Evolutionary conservation across 1,140 invertebrate genomes (phyloP).

Genomic region (Calosoma granatense): DNA sequence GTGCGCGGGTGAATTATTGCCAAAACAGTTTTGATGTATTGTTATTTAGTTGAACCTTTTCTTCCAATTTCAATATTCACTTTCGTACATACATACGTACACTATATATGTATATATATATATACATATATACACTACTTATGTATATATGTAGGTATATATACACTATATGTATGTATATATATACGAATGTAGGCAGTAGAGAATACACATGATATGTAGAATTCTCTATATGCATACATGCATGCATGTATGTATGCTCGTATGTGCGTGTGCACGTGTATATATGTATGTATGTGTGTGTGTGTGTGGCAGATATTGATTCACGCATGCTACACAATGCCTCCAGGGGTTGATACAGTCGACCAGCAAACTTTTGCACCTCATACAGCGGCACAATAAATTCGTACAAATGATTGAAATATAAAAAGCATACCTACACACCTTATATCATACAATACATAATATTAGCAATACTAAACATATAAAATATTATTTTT

Average conservation of each 20-base stretch:
- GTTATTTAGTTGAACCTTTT: slow-evolving; percentile 3
- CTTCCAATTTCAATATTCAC: background rate
- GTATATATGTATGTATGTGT: background rate
- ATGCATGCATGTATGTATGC: background rate
- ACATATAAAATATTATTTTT: no score
- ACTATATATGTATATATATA: no score
- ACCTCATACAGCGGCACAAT: no score
- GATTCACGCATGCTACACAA: slow-evolving; percentile 3
- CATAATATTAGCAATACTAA: no score
- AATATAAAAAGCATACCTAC: no score
- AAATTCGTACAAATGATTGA: no score
- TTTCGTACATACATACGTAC: background rate
- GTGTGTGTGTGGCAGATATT: background rate
- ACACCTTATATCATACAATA: no score
- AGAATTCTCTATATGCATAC: background rate
- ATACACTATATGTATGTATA: no score
- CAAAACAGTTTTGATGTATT: slow-evolving; percentile 1
- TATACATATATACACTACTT: no score
- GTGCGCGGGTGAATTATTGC: background rate
- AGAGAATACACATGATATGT: no score
- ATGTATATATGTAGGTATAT: no score
- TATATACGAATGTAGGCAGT: no score
- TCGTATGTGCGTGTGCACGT: background rate
- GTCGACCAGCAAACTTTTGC: background rate
- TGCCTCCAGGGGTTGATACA: background rate